Evolutionary conservation across 2,113 vertebrate species (phyloP), one percentile per base, ranked within the genome.

Genomic region (Bufo bufo): DNA sequence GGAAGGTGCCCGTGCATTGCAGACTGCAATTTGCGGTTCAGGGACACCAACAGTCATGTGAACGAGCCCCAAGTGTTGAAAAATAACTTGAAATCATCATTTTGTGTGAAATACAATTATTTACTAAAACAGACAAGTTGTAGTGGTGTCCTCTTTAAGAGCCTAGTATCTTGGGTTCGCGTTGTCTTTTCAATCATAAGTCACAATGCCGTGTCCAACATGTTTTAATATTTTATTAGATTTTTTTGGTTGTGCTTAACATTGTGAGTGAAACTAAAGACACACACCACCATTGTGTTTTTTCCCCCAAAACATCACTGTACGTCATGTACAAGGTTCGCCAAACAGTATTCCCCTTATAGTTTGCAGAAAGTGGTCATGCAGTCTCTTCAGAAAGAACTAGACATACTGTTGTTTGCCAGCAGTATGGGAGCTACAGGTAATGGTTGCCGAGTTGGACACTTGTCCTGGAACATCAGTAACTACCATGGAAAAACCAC

Each of bases 361-460:
- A 52, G 43, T 16, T 52, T 1, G 56, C 58, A 56, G 11, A 80
- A 52, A 78, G 9, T 7, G 2, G 43, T 33, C 2, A 56, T 79
- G n/a, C 5, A 78, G 19, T 54, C 11, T 52, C 49, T 47, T 3
- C 5, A 56, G 8, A 50, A 65, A 23, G 4, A 61, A 33, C n/a
- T 83, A 83, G 0, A 88, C 81, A 78, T 88, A 88, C 16, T 84
- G 80, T 69, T 87, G 78, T 52, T 88, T 88, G 16, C 9, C 9
- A 23, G 56, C 4, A 11, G 72, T 14, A n/a, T 63, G 87, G n/a
- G 50, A 77, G 50, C 23, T 33, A 19, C 83, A 49, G 1, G 33
- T 59, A 43, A 58, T 23, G 16, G 84, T 8, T 74, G 43, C 56
- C 19, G 63, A 43, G 16, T 63, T 88, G 8, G 69, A 19, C 13